Evolutionary conservation across 2,113 vertebrate species (phyloP).

Genomic region (Zeus faber): DNA sequence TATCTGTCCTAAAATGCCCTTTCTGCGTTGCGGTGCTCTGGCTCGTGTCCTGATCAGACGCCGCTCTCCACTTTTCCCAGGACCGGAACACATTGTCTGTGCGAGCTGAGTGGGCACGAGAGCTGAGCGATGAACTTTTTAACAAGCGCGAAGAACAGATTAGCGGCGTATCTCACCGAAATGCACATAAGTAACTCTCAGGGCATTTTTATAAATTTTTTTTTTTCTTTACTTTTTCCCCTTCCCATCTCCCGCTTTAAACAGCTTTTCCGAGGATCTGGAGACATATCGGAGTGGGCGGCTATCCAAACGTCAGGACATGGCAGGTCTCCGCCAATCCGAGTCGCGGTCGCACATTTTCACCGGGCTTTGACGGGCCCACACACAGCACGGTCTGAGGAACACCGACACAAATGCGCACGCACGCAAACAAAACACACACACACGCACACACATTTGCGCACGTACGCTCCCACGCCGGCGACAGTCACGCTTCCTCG

Average conservation of each 20-base stretch:
- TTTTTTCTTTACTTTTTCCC: conserved; percentile 27
- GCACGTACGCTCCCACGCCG: neutral
- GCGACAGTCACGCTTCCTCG: neutral
- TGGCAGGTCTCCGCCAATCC: conserved; percentile 40
- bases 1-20: no score
- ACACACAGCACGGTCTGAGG: conserved; percentile 33
- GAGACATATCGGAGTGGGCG: conserved; percentile 50
- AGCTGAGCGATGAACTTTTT: no score
- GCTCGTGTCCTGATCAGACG: no score
- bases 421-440: neutral
- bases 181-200: no score
- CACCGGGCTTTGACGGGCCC: conserved; percentile 39
- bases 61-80: no score
- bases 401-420: conserved; percentile 23
- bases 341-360: conserved; percentile 49
- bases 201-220: neutral
- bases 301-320: conserved; percentile 47
- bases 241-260: conserved; percentile 28
- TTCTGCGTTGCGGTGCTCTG: no score
- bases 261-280: conserved; percentile 19
- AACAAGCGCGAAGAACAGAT: no score
- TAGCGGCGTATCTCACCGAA: no score
- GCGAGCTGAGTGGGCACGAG: no score
- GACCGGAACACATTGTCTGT: no score
- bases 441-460: conserved; percentile 23